A percentile compares a stretch with the other conserved stretches of the same genome.
These are phyloP conservation scores for Scytalopus superciliaris DNA, from an alignment of 2,113 vertebrate genomes.

Conservation along the genomic window DNA sequence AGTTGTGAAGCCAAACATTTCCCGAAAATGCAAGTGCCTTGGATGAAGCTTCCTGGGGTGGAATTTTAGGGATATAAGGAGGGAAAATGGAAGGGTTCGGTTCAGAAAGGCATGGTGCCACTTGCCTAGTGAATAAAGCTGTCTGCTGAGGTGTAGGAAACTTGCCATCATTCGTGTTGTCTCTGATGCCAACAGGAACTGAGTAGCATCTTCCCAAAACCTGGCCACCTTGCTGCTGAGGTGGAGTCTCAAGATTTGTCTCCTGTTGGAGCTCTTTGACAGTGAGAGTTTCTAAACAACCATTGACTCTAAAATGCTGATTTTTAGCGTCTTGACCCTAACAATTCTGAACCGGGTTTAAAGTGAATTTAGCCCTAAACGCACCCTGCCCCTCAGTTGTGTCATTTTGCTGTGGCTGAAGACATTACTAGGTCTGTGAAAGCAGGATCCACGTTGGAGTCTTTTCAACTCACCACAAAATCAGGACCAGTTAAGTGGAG, in stretches of 20 bases:
- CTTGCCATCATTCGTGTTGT: background rate
- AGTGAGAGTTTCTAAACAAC: background rate
- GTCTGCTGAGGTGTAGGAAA: background rate
- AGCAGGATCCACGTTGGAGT: background rate
- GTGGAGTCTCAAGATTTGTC: background rate
- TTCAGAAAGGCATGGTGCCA: background rate
- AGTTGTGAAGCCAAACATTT: background rate
- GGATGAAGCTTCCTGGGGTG: background rate
- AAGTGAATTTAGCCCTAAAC: background rate
- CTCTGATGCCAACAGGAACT: background rate
- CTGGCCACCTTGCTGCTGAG: background rate
- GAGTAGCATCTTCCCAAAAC: background rate
- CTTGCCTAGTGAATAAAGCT: background rate
- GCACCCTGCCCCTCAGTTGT: accelerated
- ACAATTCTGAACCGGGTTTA: background rate
- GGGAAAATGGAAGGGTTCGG: background rate
- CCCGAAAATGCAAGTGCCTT: background rate
- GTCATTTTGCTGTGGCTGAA: background rate
- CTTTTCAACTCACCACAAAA: background rate
- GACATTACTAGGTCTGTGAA: background rate
- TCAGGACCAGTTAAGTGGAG: background rate
- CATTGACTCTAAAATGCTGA: background rate
- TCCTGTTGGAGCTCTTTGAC: background rate
- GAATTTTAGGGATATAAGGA: background rate
- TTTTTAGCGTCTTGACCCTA: background rate